These are phyloP conservation scores for Linurgus olivaceus DNA, from an alignment of 2,797 vertebrate genomes.

Conservation along the genomic window DNA sequence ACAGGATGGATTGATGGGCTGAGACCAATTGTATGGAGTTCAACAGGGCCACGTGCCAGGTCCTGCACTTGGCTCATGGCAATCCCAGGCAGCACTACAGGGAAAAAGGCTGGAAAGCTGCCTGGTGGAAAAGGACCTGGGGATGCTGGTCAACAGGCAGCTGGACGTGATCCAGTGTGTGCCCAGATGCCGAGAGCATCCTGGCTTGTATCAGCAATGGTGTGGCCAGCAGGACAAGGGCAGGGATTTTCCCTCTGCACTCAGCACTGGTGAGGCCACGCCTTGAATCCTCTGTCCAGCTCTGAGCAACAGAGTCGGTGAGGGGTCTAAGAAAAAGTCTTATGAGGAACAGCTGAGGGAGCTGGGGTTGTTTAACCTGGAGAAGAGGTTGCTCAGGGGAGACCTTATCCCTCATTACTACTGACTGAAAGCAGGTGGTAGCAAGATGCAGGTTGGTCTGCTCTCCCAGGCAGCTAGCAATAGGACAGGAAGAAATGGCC, in stretches of 20 bases:
- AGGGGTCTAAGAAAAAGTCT: not conserved
- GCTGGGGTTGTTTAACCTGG: not conserved
- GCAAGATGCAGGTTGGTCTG: not conserved
- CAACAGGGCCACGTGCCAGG: too few relatives aligned
- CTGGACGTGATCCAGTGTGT: not conserved
- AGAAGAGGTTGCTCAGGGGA: not conserved
- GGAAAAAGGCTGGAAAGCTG: not conserved
- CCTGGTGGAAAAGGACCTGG: not conserved
- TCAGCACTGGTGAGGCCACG: not conserved
- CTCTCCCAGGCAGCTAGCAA: not conserved
- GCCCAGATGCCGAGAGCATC: not conserved
- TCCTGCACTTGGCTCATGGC: too few relatives aligned
- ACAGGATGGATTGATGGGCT: too few relatives aligned
- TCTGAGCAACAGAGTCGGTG: fast-evolving
- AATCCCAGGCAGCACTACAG: not conserved
- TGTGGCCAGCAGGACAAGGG: not conserved
- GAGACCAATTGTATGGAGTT: fast-evolving
- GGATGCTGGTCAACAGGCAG: not conserved
- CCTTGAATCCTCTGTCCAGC: not conserved
- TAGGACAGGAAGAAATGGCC: not conserved
- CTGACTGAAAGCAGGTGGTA: not conserved
- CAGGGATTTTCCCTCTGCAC: not conserved
- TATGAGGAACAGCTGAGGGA: not conserved
- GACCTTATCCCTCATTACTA: not conserved
- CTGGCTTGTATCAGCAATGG: too few relatives aligned